phyloP scores from a whole-genome alignment of 2,113 vertebrate species.

The Chinchilla lanigera region DNA sequence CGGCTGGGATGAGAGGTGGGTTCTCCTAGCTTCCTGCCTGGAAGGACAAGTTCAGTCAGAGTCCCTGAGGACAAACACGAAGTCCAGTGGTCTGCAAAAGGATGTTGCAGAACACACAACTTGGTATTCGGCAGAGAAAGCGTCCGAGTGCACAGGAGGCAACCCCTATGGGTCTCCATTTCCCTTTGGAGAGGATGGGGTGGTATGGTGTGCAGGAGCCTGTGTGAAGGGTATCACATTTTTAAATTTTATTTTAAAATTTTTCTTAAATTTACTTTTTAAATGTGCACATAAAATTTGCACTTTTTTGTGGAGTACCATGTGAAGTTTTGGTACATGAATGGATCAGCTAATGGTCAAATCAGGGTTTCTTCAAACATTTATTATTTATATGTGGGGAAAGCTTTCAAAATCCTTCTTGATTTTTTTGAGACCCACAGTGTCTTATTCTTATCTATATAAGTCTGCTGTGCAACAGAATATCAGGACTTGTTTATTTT shows the following conservation, averaged over 20 bases:
- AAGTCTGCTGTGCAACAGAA: neutral
- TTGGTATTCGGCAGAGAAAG: neutral
- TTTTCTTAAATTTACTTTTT: neutral
- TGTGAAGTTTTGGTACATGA: neutral
- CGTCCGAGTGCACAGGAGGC: neutral
- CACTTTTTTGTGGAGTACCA: neutral
- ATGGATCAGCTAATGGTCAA: neutral
- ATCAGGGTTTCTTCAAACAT: neutral
- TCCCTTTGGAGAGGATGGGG: neutral
- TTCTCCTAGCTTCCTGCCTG: neutral
- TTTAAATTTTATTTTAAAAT: neutral
- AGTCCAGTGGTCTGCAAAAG: neutral
- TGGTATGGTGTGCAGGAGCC: neutral
- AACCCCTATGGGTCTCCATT: neutral
- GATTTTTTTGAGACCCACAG: neutral
- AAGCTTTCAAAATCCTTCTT: neutral
- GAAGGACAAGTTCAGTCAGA: neutral
- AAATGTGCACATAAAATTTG: neutral
- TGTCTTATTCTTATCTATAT: neutral
- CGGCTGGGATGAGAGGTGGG: neutral
- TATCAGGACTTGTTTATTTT: neutral
- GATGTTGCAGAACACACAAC: neutral
- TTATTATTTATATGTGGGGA: neutral
- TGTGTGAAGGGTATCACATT: neutral
- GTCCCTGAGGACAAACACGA: neutral